phyloP scores from a whole-genome alignment of 2,888 invertebrate species.

The Oasisia sp. region DNA sequence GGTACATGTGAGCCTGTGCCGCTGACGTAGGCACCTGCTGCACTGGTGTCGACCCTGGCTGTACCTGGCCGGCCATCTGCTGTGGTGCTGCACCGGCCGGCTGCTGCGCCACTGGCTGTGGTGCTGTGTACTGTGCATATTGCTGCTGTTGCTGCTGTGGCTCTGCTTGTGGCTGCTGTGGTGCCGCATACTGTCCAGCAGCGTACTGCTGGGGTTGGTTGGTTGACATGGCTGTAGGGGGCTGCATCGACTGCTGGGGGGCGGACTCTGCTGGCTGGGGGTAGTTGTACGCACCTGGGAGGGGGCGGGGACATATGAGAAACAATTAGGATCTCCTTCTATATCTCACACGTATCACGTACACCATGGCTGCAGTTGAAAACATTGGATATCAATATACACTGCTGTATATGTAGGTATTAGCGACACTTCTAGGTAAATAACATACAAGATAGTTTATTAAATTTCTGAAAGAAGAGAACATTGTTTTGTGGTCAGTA shows the following conservation, averaged over 20 bases:
- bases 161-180: not conserved
- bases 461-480: no score
- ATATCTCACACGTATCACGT: no score
- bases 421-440: no score
- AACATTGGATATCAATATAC: no score
- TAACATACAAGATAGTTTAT: no score
- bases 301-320: not conserved
- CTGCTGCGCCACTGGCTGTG: slow-evolving; percentile 14
- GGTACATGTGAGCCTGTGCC: slow-evolving; percentile 10
- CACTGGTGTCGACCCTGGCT: not conserved
- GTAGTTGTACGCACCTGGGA: not conserved
- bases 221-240: not conserved
- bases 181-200: not conserved
- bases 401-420: no score
- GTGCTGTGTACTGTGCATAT: not conserved
- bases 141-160: not conserved
- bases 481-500: no score
- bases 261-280: not conserved
- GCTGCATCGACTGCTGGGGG: not conserved
- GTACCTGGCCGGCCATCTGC: slow-evolving; percentile 24
- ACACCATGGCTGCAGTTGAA: no score
- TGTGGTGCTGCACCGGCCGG: not conserved
- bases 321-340: not conserved
- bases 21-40: slow-evolving; percentile 19
- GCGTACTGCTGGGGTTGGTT: not conserved